These are phyloP conservation scores for Danionella dracula DNA, from an alignment of 2,797 vertebrate genomes.

Conservation along the genomic window DNA sequence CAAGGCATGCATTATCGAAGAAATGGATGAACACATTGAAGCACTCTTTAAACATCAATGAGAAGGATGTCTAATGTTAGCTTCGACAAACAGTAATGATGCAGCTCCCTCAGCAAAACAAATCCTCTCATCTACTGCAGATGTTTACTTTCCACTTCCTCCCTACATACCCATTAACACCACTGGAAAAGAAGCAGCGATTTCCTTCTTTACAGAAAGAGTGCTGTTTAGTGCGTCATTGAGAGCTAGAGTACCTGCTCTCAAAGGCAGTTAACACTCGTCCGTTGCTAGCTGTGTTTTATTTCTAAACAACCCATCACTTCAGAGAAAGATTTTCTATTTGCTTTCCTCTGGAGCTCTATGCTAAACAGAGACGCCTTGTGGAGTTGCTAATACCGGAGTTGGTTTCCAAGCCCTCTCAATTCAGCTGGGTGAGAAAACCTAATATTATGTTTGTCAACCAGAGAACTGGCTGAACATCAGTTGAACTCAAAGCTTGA, in stretches of 20 bases:
- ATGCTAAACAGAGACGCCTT: conserved; percentile 63
- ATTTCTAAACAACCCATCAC: conserved; percentile 64
- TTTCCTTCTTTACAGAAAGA: conserved; percentile 43
- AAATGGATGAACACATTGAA: conserved; percentile 6
- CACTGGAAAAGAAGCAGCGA: conserved; percentile 33
- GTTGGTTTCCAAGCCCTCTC: conserved; percentile 22
- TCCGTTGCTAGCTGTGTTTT: conserved; percentile 59
- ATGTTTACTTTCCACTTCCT: conserved; percentile 34
- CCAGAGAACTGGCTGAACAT: conserved; percentile 58
- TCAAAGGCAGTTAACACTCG: conserved; percentile 52
- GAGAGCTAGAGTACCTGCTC: conserved; percentile 29
- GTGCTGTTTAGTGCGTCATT: conserved; percentile 43
- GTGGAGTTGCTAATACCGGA: conserved; percentile 42
- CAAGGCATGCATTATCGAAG: conserved; percentile 1
- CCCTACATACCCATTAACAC: conserved; percentile 29
- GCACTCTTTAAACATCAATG: not conserved
- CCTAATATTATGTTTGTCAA: conserved; percentile 75
- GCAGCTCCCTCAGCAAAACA: not conserved
- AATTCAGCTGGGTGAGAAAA: conserved; percentile 50
- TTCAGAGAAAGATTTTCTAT: conserved; percentile 63
- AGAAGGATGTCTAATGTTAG: not conserved
- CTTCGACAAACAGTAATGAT: not conserved
- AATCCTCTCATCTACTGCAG: conserved; percentile 1
- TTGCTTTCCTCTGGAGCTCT: conserved; percentile 45
- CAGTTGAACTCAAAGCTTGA: conserved; percentile 48